phyloP scores from a whole-genome alignment of 1,140 invertebrate genomes.

The Chionoecetes opilio region DNA sequence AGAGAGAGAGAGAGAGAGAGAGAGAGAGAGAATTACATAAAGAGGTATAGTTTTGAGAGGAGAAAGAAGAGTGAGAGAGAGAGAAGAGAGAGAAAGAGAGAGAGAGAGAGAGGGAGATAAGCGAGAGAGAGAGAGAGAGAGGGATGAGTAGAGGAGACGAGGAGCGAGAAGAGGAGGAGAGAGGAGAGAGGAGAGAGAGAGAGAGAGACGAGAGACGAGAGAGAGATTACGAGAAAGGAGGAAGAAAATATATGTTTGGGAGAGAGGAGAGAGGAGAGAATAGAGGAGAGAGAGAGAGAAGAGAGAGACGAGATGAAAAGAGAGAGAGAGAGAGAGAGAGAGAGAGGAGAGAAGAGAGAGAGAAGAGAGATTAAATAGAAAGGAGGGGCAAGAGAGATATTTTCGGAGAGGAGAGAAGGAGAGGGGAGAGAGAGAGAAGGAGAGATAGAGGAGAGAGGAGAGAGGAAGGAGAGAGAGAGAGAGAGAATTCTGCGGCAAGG shows the following conservation, averaged over 20 bases:
- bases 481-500: background rate
- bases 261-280: background rate
- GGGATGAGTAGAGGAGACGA: background rate
- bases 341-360: background rate
- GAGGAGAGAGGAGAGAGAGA: background rate
- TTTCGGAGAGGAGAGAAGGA: no score
- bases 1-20: background rate
- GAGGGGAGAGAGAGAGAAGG: background rate
- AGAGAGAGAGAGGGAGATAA: background rate
- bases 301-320: background rate
- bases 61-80: background rate
- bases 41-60: background rate
- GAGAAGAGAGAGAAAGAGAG: background rate
- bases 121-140: constrained; percentile 31
- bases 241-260: background rate
- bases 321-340: background rate
- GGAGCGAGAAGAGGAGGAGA: background rate
- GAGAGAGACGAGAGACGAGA: no score
- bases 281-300: background rate
- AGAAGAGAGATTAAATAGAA: background rate
- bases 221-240: background rate
- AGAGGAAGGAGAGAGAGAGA: background rate
- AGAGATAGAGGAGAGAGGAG: background rate
- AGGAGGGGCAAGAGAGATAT: background rate
- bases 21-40: background rate